A percentile compares a stretch with the other conserved stretches of the same genome.
These are phyloP conservation scores for Blennius ocellaris DNA, from an alignment of 2,113 vertebrate species.

Conservation along the genomic window DNA sequence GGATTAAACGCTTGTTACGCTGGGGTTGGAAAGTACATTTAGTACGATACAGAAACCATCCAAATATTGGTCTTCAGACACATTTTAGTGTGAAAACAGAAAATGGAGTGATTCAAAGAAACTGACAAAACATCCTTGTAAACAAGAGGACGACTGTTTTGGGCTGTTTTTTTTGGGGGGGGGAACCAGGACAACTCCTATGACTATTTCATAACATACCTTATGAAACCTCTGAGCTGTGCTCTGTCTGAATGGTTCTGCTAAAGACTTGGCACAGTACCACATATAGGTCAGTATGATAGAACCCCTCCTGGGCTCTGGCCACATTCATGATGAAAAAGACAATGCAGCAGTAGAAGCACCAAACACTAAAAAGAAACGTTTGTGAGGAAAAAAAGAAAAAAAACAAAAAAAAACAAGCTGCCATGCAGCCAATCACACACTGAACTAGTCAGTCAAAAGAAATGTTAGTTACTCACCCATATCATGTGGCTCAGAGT, in stretches of 20 bases:
- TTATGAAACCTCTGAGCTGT: constrained; percentile 67
- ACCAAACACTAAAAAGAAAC: too few relatives aligned
- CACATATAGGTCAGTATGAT: constrained; percentile 70
- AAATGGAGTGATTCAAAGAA: background rate
- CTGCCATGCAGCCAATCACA: too few relatives aligned
- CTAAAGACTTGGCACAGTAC: constrained; percentile 32
- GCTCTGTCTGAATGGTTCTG: constrained; percentile 13
- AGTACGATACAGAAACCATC: too few relatives aligned
- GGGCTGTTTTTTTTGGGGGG: background rate
- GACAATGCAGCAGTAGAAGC: background rate
- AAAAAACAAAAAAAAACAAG: too few relatives aligned
- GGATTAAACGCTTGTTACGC: constrained; percentile 17
- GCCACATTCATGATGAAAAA: background rate
- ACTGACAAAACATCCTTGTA: background rate
- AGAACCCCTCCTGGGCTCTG: background rate
- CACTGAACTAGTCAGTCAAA: background rate
- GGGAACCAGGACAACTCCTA: constrained; percentile 27
- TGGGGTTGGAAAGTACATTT: background rate
- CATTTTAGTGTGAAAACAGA: background rate
- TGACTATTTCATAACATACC: constrained; percentile 63
- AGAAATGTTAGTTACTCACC: constrained; percentile 64
- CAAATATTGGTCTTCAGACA: too few relatives aligned
- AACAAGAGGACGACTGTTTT: background rate
- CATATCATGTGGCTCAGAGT: constrained; percentile 67
- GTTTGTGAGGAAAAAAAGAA: too few relatives aligned